These are phyloP conservation scores for Lagodon rhomboides DNA, from an alignment of 2,797 vertebrate species.

Conservation along the genomic window DNA sequence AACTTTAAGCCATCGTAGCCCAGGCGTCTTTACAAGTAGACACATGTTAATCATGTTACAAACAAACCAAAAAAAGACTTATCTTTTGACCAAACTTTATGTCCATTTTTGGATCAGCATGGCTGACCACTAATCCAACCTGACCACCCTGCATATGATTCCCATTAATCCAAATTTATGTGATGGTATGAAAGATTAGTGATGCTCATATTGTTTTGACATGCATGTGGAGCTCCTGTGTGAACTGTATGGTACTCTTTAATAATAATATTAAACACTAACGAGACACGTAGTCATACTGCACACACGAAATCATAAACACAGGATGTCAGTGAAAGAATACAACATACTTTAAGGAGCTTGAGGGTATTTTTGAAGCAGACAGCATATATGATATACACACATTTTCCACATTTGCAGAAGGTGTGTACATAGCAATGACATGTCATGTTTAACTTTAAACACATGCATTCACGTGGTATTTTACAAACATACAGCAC, in stretches of 20 bases:
- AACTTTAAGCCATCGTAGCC: neutral
- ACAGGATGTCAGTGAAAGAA: neutral
- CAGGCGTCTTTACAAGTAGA: neutral
- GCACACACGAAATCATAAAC: neutral
- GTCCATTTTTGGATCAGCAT: neutral
- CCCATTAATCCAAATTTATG: neutral
- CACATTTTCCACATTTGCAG: constrained; percentile 12
- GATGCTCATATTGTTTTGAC: neutral
- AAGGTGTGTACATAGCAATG: neutral
- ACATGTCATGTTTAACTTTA: constrained; percentile 11
- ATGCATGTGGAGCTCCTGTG: neutral
- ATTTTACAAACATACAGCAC: neutral
- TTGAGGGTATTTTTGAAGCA: neutral
- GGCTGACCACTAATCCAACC: neutral
- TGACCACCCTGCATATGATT: neutral
- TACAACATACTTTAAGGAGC: neutral
- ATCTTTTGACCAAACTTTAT: neutral
- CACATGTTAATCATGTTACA: neutral
- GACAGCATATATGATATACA: neutral
- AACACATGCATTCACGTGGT: neutral
- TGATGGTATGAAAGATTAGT: neutral
- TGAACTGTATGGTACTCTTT: neutral
- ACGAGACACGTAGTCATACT: neutral
- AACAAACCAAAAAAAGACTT: neutral
- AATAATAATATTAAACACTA: neutral